Evolutionary conservation across 2,797 vertebrate species (phyloP).

Genomic region (Parotocinclus haroldoi): DNA sequence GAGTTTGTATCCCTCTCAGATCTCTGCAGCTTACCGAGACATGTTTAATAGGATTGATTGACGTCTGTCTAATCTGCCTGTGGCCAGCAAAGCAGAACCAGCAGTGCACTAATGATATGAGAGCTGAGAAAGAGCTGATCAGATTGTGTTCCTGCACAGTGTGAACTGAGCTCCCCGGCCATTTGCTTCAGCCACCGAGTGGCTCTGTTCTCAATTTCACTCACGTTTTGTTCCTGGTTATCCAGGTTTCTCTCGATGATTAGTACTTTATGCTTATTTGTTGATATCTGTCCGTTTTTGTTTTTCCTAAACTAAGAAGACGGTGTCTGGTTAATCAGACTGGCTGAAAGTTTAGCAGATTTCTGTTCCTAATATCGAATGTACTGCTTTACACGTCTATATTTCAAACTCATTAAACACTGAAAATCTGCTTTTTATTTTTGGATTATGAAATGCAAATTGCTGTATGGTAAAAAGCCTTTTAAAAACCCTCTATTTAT

Average conservation of each 20-base stretch:
- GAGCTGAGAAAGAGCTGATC: constrained; percentile 48
- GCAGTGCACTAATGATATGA: constrained; percentile 72
- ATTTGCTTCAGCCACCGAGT: constrained; percentile 68
- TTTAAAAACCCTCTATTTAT: no score
- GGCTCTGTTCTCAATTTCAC: constrained; percentile 47
- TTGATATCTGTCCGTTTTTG: constrained; percentile 25
- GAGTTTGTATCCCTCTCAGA: constrained; percentile 45
- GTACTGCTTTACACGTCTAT: no score
- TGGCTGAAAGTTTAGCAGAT: constrained; percentile 5
- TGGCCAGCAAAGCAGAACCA: constrained; percentile 72
- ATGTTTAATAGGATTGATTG: constrained; percentile 77
- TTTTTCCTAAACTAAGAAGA: constrained; percentile 20
- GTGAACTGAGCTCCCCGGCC: constrained; percentile 43
- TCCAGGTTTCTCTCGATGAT: constrained; percentile 43
- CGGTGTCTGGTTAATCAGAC: constrained; percentile 28
- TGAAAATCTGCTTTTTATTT: constrained; percentile 35
- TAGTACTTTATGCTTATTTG: constrained; percentile 37
- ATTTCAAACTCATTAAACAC: background rate
- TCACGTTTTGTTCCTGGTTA: constrained; percentile 4
- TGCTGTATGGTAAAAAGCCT: background rate
- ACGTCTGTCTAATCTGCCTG: constrained; percentile 70
- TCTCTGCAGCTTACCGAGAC: constrained; percentile 66
- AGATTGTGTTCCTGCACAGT: constrained; percentile 40
- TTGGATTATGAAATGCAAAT: background rate
- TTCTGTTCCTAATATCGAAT: no score